Percentiles rank a stretch among this genome's conserved stretches.
These are phyloP conservation scores for Eleutherodactylus coqui DNA, from an alignment of 2,797 vertebrate genomes.

Conservation along the genomic window DNA sequence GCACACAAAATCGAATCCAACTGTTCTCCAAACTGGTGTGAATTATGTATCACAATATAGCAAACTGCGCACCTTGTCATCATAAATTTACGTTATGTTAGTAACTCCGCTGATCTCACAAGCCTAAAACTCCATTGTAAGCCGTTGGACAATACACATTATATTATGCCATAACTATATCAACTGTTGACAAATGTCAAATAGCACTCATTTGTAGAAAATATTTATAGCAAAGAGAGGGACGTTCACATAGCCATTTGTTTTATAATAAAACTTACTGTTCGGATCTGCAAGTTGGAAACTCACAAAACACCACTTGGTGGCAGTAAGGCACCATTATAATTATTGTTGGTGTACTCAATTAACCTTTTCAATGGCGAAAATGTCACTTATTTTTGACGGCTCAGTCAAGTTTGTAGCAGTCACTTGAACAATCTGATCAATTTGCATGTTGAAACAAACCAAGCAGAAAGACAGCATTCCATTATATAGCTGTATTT, in stretches of 20 bases:
- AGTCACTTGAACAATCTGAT: too few species aligned
- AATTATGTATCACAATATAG: background rate
- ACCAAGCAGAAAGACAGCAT: too few species aligned
- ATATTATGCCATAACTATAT: background rate
- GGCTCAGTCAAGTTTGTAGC: too few species aligned
- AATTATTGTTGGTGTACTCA: background rate
- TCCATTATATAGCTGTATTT: too few species aligned
- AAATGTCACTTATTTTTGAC: background rate
- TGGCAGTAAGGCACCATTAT: constrained; percentile 34
- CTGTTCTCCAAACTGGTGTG: background rate
- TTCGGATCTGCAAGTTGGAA: background rate
- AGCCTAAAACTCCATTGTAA: background rate
- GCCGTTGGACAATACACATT: background rate
- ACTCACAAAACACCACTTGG: constrained; percentile 11
- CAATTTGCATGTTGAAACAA: too few species aligned
- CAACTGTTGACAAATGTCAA: constrained; percentile 5
- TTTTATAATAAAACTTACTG: background rate
- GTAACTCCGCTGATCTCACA: background rate
- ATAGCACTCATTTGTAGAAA: background rate
- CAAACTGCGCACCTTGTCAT: background rate
- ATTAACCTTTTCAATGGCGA: background rate
- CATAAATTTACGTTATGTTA: background rate
- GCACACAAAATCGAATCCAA: background rate
- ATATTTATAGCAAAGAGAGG: constrained; percentile 1
- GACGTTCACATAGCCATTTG: too few species aligned